Percentiles rank a stretch among this genome's conserved stretches.
Evolutionary conservation across 2,113 vertebrate species (phyloP).

Genomic region (Fregata magnificens): DNA sequence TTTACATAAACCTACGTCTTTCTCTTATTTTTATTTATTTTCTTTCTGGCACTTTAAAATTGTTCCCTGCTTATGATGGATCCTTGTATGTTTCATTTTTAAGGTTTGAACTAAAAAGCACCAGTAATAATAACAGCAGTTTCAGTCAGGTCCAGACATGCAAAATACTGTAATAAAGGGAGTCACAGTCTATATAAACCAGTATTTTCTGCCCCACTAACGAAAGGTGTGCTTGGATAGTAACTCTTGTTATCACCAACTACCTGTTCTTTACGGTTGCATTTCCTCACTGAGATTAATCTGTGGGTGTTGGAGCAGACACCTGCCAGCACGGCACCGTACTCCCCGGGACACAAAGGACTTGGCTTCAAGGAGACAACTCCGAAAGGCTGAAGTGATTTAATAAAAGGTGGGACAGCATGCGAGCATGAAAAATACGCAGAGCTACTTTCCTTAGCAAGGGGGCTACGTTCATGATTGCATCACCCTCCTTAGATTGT

Average conservation of each 20-base stretch:
- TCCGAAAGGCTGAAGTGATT: background rate
- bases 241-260: background rate
- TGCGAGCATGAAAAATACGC: accelerated
- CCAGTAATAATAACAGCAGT: background rate
- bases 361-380: background rate
- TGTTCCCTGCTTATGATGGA: background rate
- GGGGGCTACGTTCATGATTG: background rate
- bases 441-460: background rate
- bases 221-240: background rate
- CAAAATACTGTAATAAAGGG: background rate
- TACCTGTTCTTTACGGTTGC: background rate
- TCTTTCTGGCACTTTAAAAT: background rate
- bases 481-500: background rate
- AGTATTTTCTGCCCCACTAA: background rate
- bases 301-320: background rate
- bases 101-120: background rate
- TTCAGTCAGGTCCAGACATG: background rate
- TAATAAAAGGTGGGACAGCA: background rate
- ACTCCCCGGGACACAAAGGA: background rate
- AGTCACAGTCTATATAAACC: background rate
- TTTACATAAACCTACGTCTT: background rate
- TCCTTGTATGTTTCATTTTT: background rate
- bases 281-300: background rate
- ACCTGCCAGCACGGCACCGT: too few relatives aligned
- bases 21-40: background rate